Conservation (phyloP, 2,797 vertebrate species). For the Garrulus glandarius region DNA sequence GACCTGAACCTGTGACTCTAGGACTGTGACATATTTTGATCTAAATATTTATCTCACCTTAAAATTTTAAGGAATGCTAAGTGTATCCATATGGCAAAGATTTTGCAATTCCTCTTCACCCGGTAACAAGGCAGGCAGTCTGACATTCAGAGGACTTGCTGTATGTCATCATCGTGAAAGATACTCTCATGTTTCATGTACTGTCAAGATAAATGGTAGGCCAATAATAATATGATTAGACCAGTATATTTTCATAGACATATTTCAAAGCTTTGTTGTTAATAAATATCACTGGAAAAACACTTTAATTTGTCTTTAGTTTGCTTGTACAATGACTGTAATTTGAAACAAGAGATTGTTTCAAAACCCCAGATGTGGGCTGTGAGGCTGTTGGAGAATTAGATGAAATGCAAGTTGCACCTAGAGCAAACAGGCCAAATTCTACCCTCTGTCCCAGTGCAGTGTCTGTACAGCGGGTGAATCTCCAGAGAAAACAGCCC, state of each 20-base stretch:
- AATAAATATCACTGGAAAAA: neutral
- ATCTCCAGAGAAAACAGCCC: neutral
- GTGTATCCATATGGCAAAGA: neutral
- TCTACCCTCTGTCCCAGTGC: accelerated
- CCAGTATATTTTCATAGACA: neutral
- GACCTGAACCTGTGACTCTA: neutral
- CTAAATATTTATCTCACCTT: neutral
- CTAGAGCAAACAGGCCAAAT: neutral
- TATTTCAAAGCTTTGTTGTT: neutral
- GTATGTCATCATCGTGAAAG: neutral
- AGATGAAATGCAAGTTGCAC: neutral
- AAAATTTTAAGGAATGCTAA: neutral
- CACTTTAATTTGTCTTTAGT: neutral
- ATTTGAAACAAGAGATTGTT: neutral
- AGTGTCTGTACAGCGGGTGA: neutral
- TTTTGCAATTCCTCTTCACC: neutral
- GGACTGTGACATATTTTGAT: neutral
- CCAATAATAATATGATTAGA: neutral
- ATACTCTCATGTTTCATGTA: neutral
- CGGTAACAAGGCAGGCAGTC: neutral
- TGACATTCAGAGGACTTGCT: neutral
- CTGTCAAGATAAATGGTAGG: neutral
- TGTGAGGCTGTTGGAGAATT: neutral
- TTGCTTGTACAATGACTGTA: neutral
- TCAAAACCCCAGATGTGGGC: neutral